Evolutionary conservation across 2,797 vertebrate species (phyloP), one percentile per base, ranked within the genome.

Genomic region (Macrochelys suwanniensis): DNA sequence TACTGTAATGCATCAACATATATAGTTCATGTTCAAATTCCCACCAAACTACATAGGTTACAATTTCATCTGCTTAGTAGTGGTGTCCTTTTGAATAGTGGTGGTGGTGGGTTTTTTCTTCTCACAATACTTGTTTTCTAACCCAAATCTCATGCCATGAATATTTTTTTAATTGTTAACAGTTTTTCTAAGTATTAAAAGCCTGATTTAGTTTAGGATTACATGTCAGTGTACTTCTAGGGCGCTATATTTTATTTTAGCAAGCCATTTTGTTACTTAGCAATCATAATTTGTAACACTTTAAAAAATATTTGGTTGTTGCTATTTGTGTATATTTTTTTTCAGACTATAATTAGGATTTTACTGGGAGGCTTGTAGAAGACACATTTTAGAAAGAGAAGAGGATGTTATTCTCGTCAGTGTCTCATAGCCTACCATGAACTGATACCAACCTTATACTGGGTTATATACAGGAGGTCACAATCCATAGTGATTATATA

Each of bases 151-250:
- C 90, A 96, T 92, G 88, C 77, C 54, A 57, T 59, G 50, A 53
- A 87, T 96, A 84, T 71, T 94, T 89, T 96, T 95, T 90, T 88
- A 93, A 92, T 78, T 85, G 77, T 82, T 79, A 92, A 81, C 31
- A 57, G 53, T 6, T 82, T 91, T 86, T 78, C 65, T 80, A 71
- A 78, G 57, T 2, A 0, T 88, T 80, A 80, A 80, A 59, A 79
- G 6, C 71, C 28, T 37, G 65, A 12, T 50, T 85, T 37, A 42
- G 5, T 84, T 80, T 57, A 19, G 78, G 94, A 31, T 85, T 45
- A 65, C 21, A 49, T 51, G n/a, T 71, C 33, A 42, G 33, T 37
- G 7, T 82, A 71, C 28, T 89, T 92, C 50, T 59, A 59, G 50
- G 51, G 2, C 84, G 28, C 4, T 16, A 8, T 80, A 71, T 68